Conservation (phyloP, 2,888 invertebrate genomes). For the Iselma pallidipennis region DNA sequence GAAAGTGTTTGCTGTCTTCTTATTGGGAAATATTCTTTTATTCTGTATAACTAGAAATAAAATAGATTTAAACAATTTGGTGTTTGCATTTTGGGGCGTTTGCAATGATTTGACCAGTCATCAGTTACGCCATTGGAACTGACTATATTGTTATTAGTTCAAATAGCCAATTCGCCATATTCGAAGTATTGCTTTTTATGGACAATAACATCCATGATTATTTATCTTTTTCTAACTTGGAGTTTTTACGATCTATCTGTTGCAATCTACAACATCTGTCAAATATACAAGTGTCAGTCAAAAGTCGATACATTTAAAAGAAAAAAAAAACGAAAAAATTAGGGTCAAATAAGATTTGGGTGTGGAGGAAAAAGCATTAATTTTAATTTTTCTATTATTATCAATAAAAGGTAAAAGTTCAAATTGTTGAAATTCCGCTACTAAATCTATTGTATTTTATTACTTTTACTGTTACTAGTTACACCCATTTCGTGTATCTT, state of each 20-base stretch:
- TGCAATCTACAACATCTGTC: neutral
- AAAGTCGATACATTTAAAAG: neutral
- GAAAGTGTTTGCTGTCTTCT: no score
- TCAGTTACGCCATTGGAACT: no score
- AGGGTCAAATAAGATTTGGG: slow-evolving; percentile 45
- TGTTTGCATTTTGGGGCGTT: no score
- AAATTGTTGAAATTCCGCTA: neutral
- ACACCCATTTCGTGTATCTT: slow-evolving; percentile 24
- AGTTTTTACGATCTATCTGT: neutral
- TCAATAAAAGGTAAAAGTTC: neutral
- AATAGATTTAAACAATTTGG: no score
- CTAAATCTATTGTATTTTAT: neutral
- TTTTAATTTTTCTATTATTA: neutral
- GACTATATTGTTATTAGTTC: no score
- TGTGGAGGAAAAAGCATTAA: slow-evolving; percentile 36
- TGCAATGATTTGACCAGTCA: no score
- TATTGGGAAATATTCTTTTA: no score
- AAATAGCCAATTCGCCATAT: neutral
- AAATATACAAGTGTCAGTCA: neutral
- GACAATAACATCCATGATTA: slow-evolving; percentile 1
- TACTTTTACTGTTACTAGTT: slow-evolving; percentile 10
- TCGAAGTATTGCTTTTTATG: slow-evolving; percentile 2
- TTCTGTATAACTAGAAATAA: no score
- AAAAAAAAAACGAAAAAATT: slow-evolving; percentile 34
- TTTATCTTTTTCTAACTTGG: neutral